phyloP scores from a whole-genome alignment of 2,888 invertebrate species.

The Boloria euphrosyne region DNA sequence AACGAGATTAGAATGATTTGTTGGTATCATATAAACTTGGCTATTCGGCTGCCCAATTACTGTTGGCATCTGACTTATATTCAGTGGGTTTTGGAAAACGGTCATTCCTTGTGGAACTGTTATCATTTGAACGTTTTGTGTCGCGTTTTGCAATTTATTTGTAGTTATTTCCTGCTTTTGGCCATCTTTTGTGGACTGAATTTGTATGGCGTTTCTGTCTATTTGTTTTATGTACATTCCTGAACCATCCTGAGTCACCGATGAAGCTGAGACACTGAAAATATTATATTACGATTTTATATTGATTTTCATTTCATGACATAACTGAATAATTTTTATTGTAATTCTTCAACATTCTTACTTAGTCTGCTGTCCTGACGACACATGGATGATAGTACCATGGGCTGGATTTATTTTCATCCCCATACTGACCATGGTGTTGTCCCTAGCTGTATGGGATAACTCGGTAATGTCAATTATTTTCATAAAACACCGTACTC shows the following conservation, averaged over 20 bases:
- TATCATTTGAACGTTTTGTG: slow-evolving; percentile 77
- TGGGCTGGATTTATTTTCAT: slow-evolving; percentile 78
- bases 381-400: slow-evolving; percentile 76
- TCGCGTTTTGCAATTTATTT: slow-evolving; percentile 64
- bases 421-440: slow-evolving; percentile 73
- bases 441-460: slow-evolving; percentile 67
- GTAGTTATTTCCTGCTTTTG: slow-evolving; percentile 66
- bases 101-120: slow-evolving; percentile 77
- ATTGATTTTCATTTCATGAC: too few relatives aligned
- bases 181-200: slow-evolving; percentile 67
- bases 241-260: slow-evolving; percentile 63
- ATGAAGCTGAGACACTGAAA: slow-evolving; percentile 65
- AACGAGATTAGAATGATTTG: slow-evolving; percentile 67
- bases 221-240: slow-evolving; percentile 77
- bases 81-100: slow-evolving; percentile 71
- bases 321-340: too few relatives aligned
- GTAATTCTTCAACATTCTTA: slow-evolving; percentile 48
- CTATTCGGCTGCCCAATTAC: slow-evolving; percentile 70
- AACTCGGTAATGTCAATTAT: neutral
- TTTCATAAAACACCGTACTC: neutral
- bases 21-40: slow-evolving; percentile 77
- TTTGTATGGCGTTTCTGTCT: slow-evolving; percentile 71
- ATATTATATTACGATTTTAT: slow-evolving; percentile 10
- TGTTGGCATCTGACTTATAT: slow-evolving; percentile 69
- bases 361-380: slow-evolving; percentile 77